Base-by-base conservation (phyloP, 1,140 invertebrate genomes). In the Pectinophora gossypiella region DNA sequence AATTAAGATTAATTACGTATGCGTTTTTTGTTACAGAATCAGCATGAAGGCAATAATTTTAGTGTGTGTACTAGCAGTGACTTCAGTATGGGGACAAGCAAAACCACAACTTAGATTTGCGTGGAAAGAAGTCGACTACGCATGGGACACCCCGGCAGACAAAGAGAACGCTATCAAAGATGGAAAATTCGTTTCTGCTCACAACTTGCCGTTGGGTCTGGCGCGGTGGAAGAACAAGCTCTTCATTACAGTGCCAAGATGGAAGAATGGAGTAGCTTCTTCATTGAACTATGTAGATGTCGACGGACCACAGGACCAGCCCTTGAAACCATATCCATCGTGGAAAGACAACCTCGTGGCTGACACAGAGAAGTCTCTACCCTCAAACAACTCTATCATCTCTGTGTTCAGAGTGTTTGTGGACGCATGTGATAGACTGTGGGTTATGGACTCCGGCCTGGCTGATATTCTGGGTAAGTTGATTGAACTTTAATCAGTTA, bases 171-270 rank as follows among this genome's bases (percentile, higher is more conserved):
- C 93, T n/a, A 87, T 93, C 9, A 82, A 88, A 12, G 89, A 82
- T 22, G 91, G 91, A 16, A 80, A 88, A 58, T 95, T 92, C 72
- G 85, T 94, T 7, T 90, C 88, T 13, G 90, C 89, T 48, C 92
- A 95, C 71, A 94, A 94, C 79, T 72, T 95, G 52, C 93, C 94
- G 1, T 80, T 94, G 12, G 94, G 94, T 18, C 48, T 96, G 47
- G 92, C 91, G 35, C 83, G 91, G 22, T 95, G 93, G 93, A 89
- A 90, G 50, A 91, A 95, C 72, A 95, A 94, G 87, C 64, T 95
- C 36, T 95, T 96, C 68, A 84, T 95, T 45, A 95, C 94, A 1
- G 89, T 94, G 4, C 93, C 93, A 27, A 91, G 92, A 81, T 95
- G 93, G 93, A 94, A 93, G 67, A 89, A 89, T 13, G 94, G 93